Percentiles rank a stretch among this genome's conserved stretches.
These are phyloP conservation scores for Nothocercus nigrocapillus DNA, from an alignment of 2,113 vertebrate genomes.

Conservation along the genomic window DNA sequence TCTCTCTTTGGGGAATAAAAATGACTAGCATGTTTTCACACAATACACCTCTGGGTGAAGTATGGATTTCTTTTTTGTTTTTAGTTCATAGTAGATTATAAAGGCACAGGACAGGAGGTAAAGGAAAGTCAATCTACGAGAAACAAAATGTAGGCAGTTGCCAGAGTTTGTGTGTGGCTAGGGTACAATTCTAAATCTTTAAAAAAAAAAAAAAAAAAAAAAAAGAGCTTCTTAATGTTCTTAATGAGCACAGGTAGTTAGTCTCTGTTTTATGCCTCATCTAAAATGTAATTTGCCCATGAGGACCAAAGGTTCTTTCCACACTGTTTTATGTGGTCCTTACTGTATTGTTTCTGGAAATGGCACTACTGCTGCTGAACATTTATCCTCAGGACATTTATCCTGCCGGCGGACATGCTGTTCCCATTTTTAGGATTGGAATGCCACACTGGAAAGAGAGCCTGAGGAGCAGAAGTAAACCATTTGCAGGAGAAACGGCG, in stretches of 20 bases:
- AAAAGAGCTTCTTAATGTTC: background rate
- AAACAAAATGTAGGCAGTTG: background rate
- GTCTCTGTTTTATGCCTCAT: background rate
- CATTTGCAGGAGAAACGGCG: too few species aligned
- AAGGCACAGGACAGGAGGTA: background rate
- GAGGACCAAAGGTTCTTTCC: background rate
- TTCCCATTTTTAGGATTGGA: background rate
- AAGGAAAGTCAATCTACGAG: background rate
- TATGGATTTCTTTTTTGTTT: background rate
- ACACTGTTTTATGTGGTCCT: background rate
- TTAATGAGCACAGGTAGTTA: background rate
- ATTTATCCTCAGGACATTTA: background rate
- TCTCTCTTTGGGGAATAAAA: background rate
- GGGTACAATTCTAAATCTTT: background rate
- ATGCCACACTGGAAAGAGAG: background rate
- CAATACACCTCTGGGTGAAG: background rate
- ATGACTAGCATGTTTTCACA: background rate
- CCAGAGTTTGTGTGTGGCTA: background rate
- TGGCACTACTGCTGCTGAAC: background rate
- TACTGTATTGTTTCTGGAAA: background rate
- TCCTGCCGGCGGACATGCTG: rapidly evolving
- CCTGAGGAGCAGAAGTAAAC: background rate
- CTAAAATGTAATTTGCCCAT: background rate
- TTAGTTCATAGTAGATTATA: background rate
- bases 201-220: background rate